These are phyloP conservation scores for Danaus plexippus DNA, from an alignment of 1,140 invertebrate genomes.

Conservation along the genomic window DNA sequence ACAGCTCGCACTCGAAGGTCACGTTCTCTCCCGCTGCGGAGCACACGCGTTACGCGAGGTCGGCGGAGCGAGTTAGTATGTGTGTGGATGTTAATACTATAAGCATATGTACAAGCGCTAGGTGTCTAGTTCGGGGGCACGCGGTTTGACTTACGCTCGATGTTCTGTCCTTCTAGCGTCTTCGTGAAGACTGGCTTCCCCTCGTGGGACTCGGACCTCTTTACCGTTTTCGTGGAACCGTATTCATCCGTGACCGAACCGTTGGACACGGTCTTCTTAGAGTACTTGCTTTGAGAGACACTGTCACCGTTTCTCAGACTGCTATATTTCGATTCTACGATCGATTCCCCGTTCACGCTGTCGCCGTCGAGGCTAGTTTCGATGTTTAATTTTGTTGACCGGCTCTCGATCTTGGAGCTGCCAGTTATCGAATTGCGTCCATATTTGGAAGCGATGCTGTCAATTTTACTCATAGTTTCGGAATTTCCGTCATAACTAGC, in stretches of 20 bases:
- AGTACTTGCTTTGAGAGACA: conserved; percentile 29
- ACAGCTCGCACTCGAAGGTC: conserved; percentile 85
- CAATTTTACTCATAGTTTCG: conserved; percentile 41
- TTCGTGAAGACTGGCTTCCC: conserved; percentile 80
- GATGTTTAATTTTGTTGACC: conserved; percentile 42
- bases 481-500: conserved; percentile 31
- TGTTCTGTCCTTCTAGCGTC: conserved; percentile 81
- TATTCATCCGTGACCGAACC: conserved; percentile 39
- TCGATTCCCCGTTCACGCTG: conserved; percentile 43
- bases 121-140: conserved; percentile 36
- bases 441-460: conserved; percentile 55
- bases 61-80: conserved; percentile 42
- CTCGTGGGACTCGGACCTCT: conserved; percentile 55
- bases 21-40: conserved; percentile 87
- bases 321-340: conserved; percentile 51
- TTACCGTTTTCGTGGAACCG: conserved; percentile 39
- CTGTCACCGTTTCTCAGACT: too few relatives aligned
- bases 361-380: conserved; percentile 40
- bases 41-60: conserved; percentile 45
- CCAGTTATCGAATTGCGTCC: conserved; percentile 43
- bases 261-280: conserved; percentile 44
- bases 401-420: conserved; percentile 35
- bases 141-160: conserved; percentile 80
- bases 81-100: conserved; percentile 60
- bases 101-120: conserved; percentile 68